Evolutionary conservation across 2,888 invertebrate genomes (phyloP).

Genomic region (Onchidella celtica): DNA sequence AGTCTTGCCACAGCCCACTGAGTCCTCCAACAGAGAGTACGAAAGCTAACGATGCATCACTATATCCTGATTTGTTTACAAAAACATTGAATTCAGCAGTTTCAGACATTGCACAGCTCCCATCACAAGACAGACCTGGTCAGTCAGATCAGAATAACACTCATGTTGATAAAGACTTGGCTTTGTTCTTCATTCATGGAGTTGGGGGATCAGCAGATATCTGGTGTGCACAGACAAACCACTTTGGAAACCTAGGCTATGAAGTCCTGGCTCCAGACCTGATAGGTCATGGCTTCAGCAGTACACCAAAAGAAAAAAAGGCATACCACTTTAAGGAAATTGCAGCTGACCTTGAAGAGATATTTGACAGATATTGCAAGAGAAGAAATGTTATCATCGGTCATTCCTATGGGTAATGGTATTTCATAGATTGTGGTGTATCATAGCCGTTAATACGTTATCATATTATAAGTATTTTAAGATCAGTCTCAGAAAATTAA

Average conservation of each 20-base stretch:
- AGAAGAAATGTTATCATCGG: constrained; percentile 85
- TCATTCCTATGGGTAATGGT: constrained; percentile 87
- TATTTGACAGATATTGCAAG: constrained; percentile 85
- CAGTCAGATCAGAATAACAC: background rate
- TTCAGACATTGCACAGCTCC: no score
- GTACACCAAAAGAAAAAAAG: constrained; percentile 82
- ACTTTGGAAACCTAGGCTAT: constrained; percentile 83
- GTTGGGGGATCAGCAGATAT: constrained; percentile 85
- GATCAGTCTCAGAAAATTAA: no score
- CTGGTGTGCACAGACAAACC: constrained; percentile 84
- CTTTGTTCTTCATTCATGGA: constrained; percentile 85
- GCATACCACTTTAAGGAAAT: constrained; percentile 85
- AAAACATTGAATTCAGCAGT: no score
- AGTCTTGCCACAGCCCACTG: background rate
- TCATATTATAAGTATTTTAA: no score
- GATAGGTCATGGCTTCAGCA: constrained; percentile 86
- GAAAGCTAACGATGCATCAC: background rate
- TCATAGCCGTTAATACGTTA: no score
- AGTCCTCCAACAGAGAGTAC: background rate
- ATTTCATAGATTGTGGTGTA: no score
- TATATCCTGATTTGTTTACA: background rate
- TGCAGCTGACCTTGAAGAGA: constrained; percentile 83
- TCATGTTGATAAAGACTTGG: constrained; percentile 54
- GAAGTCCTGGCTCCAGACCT: constrained; percentile 86
- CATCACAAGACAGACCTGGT: background rate